Base-by-base conservation (phyloP, 35 echinoderm and acorn worm genomes). In the Antedon bifida region DNA sequence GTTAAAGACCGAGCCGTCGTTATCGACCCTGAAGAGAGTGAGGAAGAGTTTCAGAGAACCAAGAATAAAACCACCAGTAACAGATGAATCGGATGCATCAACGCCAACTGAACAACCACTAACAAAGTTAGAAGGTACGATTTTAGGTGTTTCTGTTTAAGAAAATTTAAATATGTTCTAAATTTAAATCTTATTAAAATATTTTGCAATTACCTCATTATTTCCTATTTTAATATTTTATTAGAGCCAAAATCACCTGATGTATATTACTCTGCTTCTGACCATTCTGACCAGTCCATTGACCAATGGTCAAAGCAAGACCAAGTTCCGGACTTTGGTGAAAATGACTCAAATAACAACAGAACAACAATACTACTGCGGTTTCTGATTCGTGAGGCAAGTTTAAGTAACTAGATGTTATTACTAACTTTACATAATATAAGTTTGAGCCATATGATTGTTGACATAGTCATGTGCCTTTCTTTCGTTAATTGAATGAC, bases 351-450 rank as follows among this genome's bases (percentile, higher is more conserved):
- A 5, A 44, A 73, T 51, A 81, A 89, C 28, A 97, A 97, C 73
- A 46, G 84, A 39, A 97, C 94, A 35, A 89, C 78, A 28, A 78
- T 91, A 42, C 94, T 97, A 0, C 82, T 97, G 8, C 87, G 94
- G 77, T 97, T 97, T 32, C 78, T 89, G 32, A 92, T 97, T 39
- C 90, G 94, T 86, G 94, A 97, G 94, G 90, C 92, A 84, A 85
- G 31, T 33, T 3, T 0, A 30, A 0, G 31, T 28, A 34, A 44
- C 39, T n/a, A n/a, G n/a, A n/a, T n/a, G n/a, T n/a, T n/a, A n/a
- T n/a, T n/a, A n/a, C n/a, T n/a, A n/a, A n/a, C n/a, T n/a, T n/a
- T n/a, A n/a, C n/a, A n/a, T n/a, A n/a, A n/a, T n/a, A n/a, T n/a
- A n/a, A n/a, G n/a, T n/a, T n/a, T n/a, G n/a, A n/a, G n/a, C n/a